Evolutionary conservation across 2,113 vertebrate species (phyloP), one percentile per base, ranked within the genome.

Genomic region (Martes martes): DNA sequence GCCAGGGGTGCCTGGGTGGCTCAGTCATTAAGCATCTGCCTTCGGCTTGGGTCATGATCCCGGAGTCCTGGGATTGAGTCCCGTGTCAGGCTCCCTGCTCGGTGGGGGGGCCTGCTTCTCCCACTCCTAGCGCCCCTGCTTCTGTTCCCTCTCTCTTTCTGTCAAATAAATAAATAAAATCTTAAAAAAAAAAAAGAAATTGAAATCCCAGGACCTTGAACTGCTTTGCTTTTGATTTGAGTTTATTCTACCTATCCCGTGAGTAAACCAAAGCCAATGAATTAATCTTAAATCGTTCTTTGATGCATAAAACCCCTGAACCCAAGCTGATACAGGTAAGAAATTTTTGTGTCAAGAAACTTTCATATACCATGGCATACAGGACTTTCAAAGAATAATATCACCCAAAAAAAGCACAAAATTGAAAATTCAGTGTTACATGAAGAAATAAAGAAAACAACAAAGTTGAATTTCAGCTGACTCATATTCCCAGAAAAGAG

Each of bases 251-350:
- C 45, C 5, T 36, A 8, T 61, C n/a, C 69, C 67, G 16, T 85
- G 26, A 52, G 55, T 59, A 71, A 93, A 78, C 14, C 26, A 71
- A 89, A 93, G 39, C 14, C 19, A 59, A 26, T 57, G 76, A 67
- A 55, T 83, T 52, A 45, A 89, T 65, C 52, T 92, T 89, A 79
- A 79, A 85, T 79, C 71, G 14, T 78, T 59, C 23, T 69, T 11
- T 78, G 69, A 78, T 59, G n/a, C 84, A 83, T 52, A 36, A 95
- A 73, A 52, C 11, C 4, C 5, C 14, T 79, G 31, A 23, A 76
- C 5, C 47, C 85, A 79, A 84, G 95, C 39, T 67, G 6, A 76
- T 33, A 67, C 8, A 67, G 45, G 11, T 69, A 93, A 73, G 39
- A 71, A 50, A 71, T 1, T 82, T 84, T 10, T 33, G 2, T 59